phyloP scores from a whole-genome alignment of 2,797 vertebrate species.

The Nasua narica region DNA sequence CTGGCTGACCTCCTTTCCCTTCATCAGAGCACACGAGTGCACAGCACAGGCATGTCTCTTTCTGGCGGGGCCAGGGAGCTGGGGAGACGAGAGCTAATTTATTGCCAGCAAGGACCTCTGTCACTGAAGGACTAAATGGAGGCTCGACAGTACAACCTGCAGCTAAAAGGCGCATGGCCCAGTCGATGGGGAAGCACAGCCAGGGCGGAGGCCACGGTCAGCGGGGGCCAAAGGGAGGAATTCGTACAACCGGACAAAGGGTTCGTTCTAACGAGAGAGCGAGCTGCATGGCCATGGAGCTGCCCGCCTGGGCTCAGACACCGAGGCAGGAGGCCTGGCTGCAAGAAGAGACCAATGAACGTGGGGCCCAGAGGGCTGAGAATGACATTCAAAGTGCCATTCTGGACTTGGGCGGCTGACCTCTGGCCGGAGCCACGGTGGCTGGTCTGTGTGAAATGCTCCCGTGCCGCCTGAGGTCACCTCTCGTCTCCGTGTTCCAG shows the following conservation, averaged over 20 bases:
- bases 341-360: no score
- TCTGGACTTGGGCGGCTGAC: neutral
- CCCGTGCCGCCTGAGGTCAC: neutral
- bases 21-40: accelerated
- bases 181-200: neutral
- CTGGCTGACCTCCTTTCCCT: neutral
- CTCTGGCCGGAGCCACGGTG: neutral
- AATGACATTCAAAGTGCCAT: neutral
- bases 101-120: neutral
- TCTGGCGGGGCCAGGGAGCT: neutral
- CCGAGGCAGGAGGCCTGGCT: neutral
- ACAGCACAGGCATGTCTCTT: no score
- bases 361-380: accelerated
- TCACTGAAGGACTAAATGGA: neutral
- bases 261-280: neutral
- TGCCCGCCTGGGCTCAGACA: neutral
- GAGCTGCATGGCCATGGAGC: accelerated
- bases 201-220: neutral
- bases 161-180: neutral
- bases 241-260: neutral
- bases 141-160: neutral
- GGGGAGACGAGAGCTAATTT: neutral
- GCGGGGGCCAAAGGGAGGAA: neutral
- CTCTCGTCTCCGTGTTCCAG: neutral
- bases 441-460: neutral